Evolutionary conservation across 2,888 invertebrate species (phyloP).

Genomic region (Noctuana brunneofusca): DNA sequence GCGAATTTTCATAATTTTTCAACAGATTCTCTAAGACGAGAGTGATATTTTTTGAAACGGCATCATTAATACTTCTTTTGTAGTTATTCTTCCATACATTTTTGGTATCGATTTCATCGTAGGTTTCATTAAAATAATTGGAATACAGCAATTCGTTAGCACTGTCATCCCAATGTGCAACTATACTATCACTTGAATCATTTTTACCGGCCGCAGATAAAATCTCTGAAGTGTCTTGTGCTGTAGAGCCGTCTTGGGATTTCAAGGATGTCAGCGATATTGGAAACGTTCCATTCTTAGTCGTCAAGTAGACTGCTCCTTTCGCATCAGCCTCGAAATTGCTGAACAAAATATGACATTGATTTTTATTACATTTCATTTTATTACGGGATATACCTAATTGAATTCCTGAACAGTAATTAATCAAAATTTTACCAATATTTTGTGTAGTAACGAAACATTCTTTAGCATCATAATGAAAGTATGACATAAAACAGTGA

Average conservation of each 20-base stretch:
- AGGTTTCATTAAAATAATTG: slow-evolving; percentile 66
- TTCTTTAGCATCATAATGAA: neutral
- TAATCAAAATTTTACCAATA: slow-evolving; percentile 12
- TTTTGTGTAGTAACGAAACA: neutral
- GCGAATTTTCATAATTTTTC: slow-evolving; percentile 95
- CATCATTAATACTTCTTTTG: slow-evolving; percentile 85
- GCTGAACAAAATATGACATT: slow-evolving; percentile 50
- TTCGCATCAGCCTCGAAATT: slow-evolving; percentile 62
- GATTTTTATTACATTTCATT: slow-evolving; percentile 3
- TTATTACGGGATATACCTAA: too few species aligned
- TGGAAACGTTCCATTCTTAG: slow-evolving; percentile 80
- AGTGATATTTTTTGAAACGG: slow-evolving; percentile 92
- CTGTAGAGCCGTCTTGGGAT: slow-evolving; percentile 59
- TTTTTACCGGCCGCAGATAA: slow-evolving; percentile 66
- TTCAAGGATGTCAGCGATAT: slow-evolving; percentile 72
- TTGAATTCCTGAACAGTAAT: slow-evolving; percentile 6
- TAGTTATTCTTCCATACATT: slow-evolving; percentile 59
- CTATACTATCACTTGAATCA: slow-evolving; percentile 52
- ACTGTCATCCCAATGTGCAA: slow-evolving; percentile 55
- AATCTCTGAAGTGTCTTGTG: slow-evolving; percentile 63
- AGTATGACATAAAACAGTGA: too few species aligned
- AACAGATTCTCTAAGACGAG: slow-evolving; percentile 92
- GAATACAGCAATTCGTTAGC: slow-evolving; percentile 63
- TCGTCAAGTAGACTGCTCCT: slow-evolving; percentile 79
- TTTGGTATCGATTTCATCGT: slow-evolving; percentile 51